Base-by-base conservation (phyloP, 2,888 invertebrate genomes). In the Agrochola macilenta region DNA sequence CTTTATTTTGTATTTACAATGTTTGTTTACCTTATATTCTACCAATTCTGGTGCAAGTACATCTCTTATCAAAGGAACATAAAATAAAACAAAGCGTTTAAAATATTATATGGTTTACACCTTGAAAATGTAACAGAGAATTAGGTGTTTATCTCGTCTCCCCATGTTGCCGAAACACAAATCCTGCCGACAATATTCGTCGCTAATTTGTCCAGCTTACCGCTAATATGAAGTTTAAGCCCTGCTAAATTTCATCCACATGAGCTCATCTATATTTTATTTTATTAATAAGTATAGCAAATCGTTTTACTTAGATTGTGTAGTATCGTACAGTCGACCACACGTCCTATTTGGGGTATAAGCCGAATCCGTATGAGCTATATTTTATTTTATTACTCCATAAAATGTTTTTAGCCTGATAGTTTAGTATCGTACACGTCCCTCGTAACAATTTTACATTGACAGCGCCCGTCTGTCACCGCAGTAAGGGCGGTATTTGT, bases 71-170 rank as follows among this genome's bases (percentile, higher is more conserved):
- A 72, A 72, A 61, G 54, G 23, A 43, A 17, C 17, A 43, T 52
- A 60, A 43, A 77, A 77, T 69, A 30, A 52, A 43, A 79, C 8
- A 30, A 43, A 58, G 8, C 12, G 11, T 61, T 14, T 46, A 26
- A 54, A 35, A 72, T 46, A 30, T 30, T 43, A 52, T 43, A 76
- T 76, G 61, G 17, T n/a, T 61, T 39, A n/a, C n/a, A 74, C 81
- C 49, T 64, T 78, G 74, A 52, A 80, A 81, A 60, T 26, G 17
- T 65, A 65, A 52, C 58, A 74, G 52, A 65, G 26, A 43, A 64
- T 74, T 35, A 26, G 8, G 9, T 58, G n/a, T 64, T 64, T 75
- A 73, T 81, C 54, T 74, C 49, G 64, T 52, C 65, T 65, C 52
- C 52, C 81, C 23, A 26, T 64, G 35, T 81, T 46, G n/a, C 5